phyloP scores from a whole-genome alignment of 2,888 invertebrate species.

The Blastobasis adustella region DNA sequence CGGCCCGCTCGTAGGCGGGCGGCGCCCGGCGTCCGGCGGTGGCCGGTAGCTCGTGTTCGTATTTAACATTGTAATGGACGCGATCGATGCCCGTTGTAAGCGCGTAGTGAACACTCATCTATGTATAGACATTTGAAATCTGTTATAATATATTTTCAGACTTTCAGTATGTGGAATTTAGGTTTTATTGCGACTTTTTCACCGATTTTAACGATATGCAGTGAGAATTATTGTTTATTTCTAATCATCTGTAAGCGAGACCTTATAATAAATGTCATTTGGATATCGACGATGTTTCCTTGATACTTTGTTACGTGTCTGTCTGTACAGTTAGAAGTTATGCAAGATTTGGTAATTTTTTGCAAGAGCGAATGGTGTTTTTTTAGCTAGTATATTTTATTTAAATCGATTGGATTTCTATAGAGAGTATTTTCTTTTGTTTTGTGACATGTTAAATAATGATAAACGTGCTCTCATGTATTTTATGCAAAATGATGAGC shows the following conservation, averaged over 20 bases:
- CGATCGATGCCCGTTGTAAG: slow-evolving; percentile 50
- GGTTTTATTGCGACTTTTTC: slow-evolving; percentile 69
- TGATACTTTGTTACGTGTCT: slow-evolving; percentile 47
- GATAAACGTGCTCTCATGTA: slow-evolving; percentile 52
- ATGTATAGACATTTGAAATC: slow-evolving; percentile 73
- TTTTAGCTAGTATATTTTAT: slow-evolving; percentile 67
- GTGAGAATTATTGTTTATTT: slow-evolving; percentile 60
- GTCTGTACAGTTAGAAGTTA: slow-evolving; percentile 70
- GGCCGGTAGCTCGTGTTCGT: slow-evolving; percentile 37
- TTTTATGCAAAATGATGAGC: slow-evolving; percentile 49
- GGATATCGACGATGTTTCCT: slow-evolving; percentile 49
- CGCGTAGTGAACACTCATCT: slow-evolving; percentile 67
- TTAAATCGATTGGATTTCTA: slow-evolving; percentile 67
- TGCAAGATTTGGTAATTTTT: slow-evolving; percentile 56
- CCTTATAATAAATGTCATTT: slow-evolving; percentile 56
- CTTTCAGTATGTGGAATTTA: slow-evolving; percentile 71
- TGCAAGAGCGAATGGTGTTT: slow-evolving; percentile 60
- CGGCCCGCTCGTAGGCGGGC: slow-evolving; percentile 26
- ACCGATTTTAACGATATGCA: slow-evolving; percentile 57
- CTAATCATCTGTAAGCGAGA: slow-evolving; percentile 58
- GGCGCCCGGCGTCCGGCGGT: slow-evolving; percentile 10
- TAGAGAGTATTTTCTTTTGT: slow-evolving; percentile 57
- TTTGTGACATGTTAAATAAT: slow-evolving; percentile 43
- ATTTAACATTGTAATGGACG: slow-evolving; percentile 52
- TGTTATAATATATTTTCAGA: slow-evolving; percentile 74